These are phyloP conservation scores for Phaetusa simplex DNA, from an alignment of 2,113 vertebrate species.

Conservation along the genomic window DNA sequence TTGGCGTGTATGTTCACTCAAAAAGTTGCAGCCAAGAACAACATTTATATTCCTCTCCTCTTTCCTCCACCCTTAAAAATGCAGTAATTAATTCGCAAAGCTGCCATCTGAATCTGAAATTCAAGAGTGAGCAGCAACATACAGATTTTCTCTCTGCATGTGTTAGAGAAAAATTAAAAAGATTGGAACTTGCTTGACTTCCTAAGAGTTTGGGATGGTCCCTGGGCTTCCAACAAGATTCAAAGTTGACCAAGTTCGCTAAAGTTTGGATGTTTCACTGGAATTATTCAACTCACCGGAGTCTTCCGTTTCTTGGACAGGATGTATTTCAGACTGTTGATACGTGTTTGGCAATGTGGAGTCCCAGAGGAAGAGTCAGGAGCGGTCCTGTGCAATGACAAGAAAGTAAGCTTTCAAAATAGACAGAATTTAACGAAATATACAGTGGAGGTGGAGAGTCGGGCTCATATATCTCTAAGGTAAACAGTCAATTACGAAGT, in stretches of 20 bases:
- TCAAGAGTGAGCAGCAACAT: background rate
- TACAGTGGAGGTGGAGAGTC: background rate
- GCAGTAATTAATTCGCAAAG: background rate
- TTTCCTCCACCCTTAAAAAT: background rate
- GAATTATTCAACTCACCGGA: conserved; percentile 32
- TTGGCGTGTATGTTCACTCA: background rate
- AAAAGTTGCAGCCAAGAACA: background rate
- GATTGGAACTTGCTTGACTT: background rate
- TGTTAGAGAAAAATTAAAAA: background rate
- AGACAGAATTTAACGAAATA: background rate
- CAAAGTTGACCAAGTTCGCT: background rate
- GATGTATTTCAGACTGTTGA: background rate
- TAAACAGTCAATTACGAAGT: background rate
- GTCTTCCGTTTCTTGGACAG: conserved; percentile 17
- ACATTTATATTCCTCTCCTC: background rate
- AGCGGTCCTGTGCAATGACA: background rate
- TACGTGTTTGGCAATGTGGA: background rate
- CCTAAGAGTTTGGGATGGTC: background rate
- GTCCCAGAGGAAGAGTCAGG: background rate
- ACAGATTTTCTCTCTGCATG: background rate
- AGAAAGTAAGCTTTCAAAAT: background rate
- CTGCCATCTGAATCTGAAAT: background rate
- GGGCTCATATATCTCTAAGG: no score
- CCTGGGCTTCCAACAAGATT: background rate
- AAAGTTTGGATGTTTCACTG: background rate